phyloP scores from a whole-genome alignment of 2,888 invertebrate species.

The Sarcophaga variegata region DNA sequence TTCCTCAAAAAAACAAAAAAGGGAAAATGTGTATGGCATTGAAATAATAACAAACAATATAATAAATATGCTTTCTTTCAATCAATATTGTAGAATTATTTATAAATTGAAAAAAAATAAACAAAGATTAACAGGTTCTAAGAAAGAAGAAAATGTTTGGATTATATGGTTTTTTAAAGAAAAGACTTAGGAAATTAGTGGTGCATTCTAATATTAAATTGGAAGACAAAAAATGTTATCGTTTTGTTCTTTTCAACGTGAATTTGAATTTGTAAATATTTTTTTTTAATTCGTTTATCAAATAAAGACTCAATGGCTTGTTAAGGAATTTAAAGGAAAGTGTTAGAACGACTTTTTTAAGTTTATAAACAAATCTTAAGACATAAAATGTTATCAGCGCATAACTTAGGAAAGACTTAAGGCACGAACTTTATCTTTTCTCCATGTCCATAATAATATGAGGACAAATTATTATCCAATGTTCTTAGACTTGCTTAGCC shows the following conservation, averaged over 20 bases:
- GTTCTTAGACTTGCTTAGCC: not conserved
- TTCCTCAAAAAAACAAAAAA: constrained; percentile 1
- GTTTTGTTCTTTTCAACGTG: too few relatives aligned
- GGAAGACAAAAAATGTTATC: too few relatives aligned
- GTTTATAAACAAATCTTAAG: too few relatives aligned
- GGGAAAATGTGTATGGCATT: constrained; percentile 4
- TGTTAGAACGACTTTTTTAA: too few relatives aligned
- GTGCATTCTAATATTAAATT: too few relatives aligned
- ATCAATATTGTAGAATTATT: not conserved
- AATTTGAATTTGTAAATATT: too few relatives aligned
- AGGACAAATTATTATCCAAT: not conserved
- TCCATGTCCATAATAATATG: not conserved
- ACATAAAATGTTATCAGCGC: too few relatives aligned
- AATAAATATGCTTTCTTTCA: not conserved
- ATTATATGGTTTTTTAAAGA: not conserved
- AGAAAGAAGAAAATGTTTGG: too few relatives aligned
- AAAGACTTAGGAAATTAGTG: not conserved
- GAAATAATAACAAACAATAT: not conserved
- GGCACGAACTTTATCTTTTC: constrained; percentile 12
- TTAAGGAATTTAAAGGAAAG: too few relatives aligned
- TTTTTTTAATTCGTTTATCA: too few relatives aligned
- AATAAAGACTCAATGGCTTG: too few relatives aligned
- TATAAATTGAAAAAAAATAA: not conserved
- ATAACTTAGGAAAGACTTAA: constrained; percentile 26
- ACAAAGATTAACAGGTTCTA: too few relatives aligned